Evolutionary conservation across 2,888 invertebrate genomes (phyloP).

Genomic region (Thera obeliscata): DNA sequence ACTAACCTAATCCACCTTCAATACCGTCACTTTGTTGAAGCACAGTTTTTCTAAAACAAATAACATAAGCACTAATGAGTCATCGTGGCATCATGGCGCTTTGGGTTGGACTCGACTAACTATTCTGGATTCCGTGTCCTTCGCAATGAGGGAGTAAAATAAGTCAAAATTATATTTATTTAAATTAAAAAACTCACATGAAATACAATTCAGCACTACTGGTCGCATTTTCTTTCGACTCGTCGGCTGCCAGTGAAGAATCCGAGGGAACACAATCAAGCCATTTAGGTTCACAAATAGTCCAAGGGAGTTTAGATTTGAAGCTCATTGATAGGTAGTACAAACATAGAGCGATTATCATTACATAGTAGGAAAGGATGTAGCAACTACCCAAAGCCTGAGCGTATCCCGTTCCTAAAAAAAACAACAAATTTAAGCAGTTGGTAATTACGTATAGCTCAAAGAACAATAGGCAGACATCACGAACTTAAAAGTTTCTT

Average conservation of each 20-base stretch:
- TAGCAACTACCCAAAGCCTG: slow-evolving; percentile 86
- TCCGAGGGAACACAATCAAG: slow-evolving; percentile 70
- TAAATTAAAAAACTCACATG: slow-evolving; percentile 64
- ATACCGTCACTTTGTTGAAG: slow-evolving; percentile 69
- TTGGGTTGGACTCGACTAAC: too few species aligned
- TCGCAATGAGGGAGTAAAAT: too few species aligned
- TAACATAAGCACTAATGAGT: background rate
- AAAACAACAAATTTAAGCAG: background rate
- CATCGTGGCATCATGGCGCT: too few species aligned
- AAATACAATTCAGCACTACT: slow-evolving; percentile 86
- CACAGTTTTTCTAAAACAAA: slow-evolving; percentile 65
- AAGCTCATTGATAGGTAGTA: slow-evolving; percentile 91
- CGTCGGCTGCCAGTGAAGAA: slow-evolving; percentile 45
- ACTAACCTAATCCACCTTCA: slow-evolving; percentile 72
- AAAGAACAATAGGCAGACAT: too few species aligned
- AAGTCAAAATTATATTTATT: too few species aligned
- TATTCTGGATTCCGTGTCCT: too few species aligned
- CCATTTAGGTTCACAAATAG: slow-evolving; percentile 87
- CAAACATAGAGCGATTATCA: slow-evolving; percentile 88
- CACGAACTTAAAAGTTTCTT: too few species aligned
- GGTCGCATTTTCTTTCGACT: slow-evolving; percentile 49
- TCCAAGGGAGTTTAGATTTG: slow-evolving; percentile 88
- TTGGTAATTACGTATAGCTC: background rate
- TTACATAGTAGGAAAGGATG: slow-evolving; percentile 91
- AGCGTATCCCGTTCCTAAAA: slow-evolving; percentile 87